A percentile compares a stretch with the other conserved stretches of the same genome.
Evolutionary conservation across 2,113 vertebrate genomes (phyloP).

Genomic region (Hippopotamus amphibius): DNA sequence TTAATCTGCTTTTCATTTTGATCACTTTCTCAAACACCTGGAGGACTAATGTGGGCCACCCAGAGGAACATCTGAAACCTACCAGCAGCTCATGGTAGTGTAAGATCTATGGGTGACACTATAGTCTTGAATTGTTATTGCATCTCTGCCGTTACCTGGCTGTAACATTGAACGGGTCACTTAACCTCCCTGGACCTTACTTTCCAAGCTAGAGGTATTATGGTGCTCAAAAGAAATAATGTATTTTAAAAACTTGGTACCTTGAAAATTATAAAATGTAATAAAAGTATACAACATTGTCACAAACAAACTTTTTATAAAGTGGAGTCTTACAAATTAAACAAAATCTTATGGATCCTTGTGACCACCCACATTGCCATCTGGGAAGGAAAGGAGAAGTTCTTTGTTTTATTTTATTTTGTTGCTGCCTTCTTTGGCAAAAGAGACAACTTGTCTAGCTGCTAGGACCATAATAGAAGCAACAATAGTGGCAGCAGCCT

Average conservation of each 20-base stretch:
- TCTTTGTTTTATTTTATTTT: conserved; percentile 56
- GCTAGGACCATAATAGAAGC: neutral
- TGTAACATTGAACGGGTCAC: neutral
- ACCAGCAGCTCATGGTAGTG: neutral
- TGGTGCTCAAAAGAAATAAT: neutral
- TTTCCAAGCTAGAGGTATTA: conserved; percentile 14
- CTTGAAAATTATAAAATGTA: conserved; percentile 51
- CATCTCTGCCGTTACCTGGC: neutral
- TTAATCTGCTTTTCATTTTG: conserved; percentile 62
- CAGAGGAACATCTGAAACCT: conserved; percentile 38
- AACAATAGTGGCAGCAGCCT: neutral
- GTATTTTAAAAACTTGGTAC: neutral
- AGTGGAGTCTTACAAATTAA: conserved; percentile 55
- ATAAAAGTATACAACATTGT: conserved; percentile 32
- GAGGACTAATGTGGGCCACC: neutral
- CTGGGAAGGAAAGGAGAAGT: conserved; percentile 49
- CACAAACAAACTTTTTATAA: conserved; percentile 58
- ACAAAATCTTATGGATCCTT: conserved; percentile 63
- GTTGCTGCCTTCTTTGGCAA: conserved; percentile 60
- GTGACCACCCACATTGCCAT: conserved; percentile 73
- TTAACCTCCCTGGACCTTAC: neutral
- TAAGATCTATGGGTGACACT: neutral
- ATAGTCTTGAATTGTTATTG: neutral
- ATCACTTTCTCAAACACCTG: conserved; percentile 47
- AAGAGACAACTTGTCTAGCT: conserved; percentile 26